phyloP scores from a whole-genome alignment of 2,113 vertebrate species.

The Falcunculus frontatus region DNA sequence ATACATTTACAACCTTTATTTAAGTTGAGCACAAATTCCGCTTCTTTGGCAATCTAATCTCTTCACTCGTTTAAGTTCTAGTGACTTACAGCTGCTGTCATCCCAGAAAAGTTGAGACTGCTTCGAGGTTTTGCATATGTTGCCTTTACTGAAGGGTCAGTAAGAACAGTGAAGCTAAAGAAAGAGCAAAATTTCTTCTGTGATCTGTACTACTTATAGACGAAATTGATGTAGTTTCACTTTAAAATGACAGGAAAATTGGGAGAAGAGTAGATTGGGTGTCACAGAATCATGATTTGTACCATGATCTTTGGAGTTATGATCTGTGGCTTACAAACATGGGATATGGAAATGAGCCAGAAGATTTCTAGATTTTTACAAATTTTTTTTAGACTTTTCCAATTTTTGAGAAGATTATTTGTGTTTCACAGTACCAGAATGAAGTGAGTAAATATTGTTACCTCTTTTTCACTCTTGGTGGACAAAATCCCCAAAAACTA shows the following conservation, averaged over 20 bases:
- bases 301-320: background rate
- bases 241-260: background rate
- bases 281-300: background rate
- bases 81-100: background rate
- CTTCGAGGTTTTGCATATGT: background rate
- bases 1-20: background rate
- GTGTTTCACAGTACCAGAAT: background rate
- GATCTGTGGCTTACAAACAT: background rate
- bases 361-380: background rate
- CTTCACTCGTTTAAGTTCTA: background rate
- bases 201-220: background rate
- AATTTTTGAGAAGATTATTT: background rate
- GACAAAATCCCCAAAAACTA: background rate
- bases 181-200: background rate
- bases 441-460: background rate
- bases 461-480: background rate
- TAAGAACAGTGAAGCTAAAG: background rate
- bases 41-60: background rate
- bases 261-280: background rate
- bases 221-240: background rate
- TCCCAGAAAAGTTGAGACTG: background rate
- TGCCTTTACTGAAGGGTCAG: background rate
- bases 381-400: background rate
- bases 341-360: background rate
- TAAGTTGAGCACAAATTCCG: background rate